Base-by-base conservation (phyloP, 2,888 invertebrate genomes). In the Catocala fraxini region DNA sequence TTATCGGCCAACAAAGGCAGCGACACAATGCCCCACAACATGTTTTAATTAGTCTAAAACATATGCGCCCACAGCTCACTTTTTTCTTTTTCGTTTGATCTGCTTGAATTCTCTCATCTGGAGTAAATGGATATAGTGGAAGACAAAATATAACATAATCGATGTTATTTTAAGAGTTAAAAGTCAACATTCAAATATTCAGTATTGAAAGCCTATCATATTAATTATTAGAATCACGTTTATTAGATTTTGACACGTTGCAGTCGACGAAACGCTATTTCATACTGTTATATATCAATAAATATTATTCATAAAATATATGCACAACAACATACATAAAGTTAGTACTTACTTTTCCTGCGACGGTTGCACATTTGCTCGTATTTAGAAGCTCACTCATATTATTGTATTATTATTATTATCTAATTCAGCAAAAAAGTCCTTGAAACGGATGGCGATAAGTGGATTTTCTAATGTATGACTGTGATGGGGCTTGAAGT, bases 311-410 rank as follows among this genome's bases (percentile, higher is more conserved):
- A 45, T 9, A 33, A 45, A 25, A 39, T 9, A 1, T 5, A 45
- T 4, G 9, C 3, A 46, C 15, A 6, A 7, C 35, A 35, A 35
- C 5, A 35, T 35, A 35, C 5, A 39, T 39, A 39, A 39, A 39
- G 0, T 7, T 7, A 39, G 35, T 6, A 64, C 54, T 62, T 56
- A 66, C 65, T 53, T 66, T 66, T 53, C 33, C 53, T 13, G 42
- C 46, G 39, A 35, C 54, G 25, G 43, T 57, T 54, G 59, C 51
- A 56, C 63, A 59, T 68, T 63, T 68, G 48, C 42, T 55, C 7
- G 25, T 57, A 46, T 58, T 55, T 15, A 39, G 12, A 55, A 45
- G 54, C 34, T 49, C 46, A 63, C 15, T 59, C 57, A 61, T 65
- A 42, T 33, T 60, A 54, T 12, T 6, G 48, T 12, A 33, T 12